phyloP scores from a whole-genome alignment of 1,140 invertebrate species.

The Popillia japonica region DNA sequence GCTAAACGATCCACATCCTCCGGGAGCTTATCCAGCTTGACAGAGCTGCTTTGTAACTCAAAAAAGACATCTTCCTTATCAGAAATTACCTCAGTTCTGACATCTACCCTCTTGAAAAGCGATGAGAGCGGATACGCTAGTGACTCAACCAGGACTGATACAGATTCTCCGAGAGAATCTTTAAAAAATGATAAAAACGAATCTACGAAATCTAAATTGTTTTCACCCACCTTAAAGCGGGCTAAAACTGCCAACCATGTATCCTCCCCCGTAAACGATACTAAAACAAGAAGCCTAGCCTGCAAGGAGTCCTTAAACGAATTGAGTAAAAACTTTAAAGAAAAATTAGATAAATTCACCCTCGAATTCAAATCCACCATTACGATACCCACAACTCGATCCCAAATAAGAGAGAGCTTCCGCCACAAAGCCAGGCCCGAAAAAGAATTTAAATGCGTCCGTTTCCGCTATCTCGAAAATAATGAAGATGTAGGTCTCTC shows the following conservation, averaged over 20 bases:
- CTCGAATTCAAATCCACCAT: constrained; percentile 23
- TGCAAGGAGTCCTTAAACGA: background rate
- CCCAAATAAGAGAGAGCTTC: constrained; percentile 35
- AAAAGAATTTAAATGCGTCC: constrained; percentile 60
- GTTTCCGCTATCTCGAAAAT: constrained; percentile 62
- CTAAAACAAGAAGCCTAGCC: background rate
- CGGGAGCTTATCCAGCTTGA: constrained; percentile 50
- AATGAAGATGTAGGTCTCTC: constrained; percentile 66
- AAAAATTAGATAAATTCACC: constrained; percentile 30
- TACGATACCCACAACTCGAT: background rate
- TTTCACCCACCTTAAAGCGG: background rate
- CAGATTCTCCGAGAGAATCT: constrained; percentile 63
- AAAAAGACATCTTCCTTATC: constrained; percentile 46
- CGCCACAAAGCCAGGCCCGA: constrained; percentile 40
- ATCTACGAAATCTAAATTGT: background rate
- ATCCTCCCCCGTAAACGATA: too few relatives aligned
- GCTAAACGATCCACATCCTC: constrained; percentile 46
- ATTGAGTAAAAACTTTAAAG: background rate
- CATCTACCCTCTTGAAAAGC: constrained; percentile 47
- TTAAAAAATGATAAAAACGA: constrained; percentile 44
- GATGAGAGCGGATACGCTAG: constrained; percentile 75
- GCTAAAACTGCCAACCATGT: background rate
- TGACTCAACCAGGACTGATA: constrained; percentile 66
- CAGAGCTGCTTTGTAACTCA: constrained; percentile 50
- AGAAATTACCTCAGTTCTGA: constrained; percentile 42